Evolutionary conservation across 2,113 vertebrate species (phyloP).

Genomic region (Hypomesus transpacificus): DNA sequence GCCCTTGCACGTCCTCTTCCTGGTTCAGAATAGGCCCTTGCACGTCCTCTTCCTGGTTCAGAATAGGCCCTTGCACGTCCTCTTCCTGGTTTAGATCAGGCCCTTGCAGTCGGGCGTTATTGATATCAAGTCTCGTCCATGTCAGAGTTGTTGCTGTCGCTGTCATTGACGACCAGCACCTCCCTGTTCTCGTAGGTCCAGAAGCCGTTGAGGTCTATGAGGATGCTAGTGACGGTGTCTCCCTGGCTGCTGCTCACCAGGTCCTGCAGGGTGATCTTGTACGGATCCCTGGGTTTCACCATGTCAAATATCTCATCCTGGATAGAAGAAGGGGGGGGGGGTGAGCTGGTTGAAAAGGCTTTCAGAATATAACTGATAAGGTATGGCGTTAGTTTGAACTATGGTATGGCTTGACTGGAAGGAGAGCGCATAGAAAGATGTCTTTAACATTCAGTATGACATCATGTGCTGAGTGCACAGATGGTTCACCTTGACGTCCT

Average conservation of each 20-base stretch:
- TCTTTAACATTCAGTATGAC: neutral
- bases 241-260: conserved; percentile 96
- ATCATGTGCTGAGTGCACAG: neutral
- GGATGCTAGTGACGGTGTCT: conserved; percentile 94
- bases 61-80: neutral
- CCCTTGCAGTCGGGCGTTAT: neutral
- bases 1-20: neutral
- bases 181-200: conserved; percentile 99
- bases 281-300: conserved; percentile 96
- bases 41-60: neutral
- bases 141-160: conserved; percentile 73
- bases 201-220: conserved; percentile 97
- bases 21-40: neutral
- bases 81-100: neutral
- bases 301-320: conserved; percentile 99
- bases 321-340: neutral
- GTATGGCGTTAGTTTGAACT: no score
- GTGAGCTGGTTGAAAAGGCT: no score
- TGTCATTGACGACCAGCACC: conserved; percentile 89
- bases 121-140: conserved; percentile 80
- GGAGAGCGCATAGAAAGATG: neutral
- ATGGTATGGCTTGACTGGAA: no score
- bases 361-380: no score
- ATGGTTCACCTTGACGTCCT: conserved; percentile 89
- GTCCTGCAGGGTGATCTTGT: conserved; percentile 94